Evolutionary conservation across 2,797 vertebrate species (phyloP).

Genomic region (Pipistrellus kuhlii): DNA sequence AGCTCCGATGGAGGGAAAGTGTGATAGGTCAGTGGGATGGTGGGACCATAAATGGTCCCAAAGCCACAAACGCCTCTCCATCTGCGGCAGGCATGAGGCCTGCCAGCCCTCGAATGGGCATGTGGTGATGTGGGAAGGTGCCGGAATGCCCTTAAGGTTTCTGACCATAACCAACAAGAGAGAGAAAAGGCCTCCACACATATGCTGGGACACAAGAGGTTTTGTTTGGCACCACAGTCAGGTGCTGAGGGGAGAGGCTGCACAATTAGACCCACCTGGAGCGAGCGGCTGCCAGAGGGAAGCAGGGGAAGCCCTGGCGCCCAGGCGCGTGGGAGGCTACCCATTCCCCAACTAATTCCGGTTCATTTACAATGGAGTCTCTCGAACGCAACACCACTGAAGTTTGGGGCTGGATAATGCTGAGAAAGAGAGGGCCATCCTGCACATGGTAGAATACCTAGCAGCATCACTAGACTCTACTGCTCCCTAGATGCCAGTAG

Average conservation of each 20-base stretch:
- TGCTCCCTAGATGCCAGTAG: not conserved
- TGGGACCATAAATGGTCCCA: not conserved
- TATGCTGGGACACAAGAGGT: not conserved
- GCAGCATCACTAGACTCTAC: not conserved
- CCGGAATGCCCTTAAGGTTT: slow-evolving; percentile 5
- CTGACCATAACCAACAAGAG: slow-evolving; percentile 3
- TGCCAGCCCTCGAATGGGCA: not conserved
- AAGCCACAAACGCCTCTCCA: not conserved
- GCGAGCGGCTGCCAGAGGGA: not conserved
- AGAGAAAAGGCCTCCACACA: not conserved
- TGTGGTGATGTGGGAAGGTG: slow-evolving; percentile 24
- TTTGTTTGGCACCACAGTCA: not conserved
- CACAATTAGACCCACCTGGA: not conserved
- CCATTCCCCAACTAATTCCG: not conserved
- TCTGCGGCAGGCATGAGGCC: not conserved
- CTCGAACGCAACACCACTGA: not conserved
- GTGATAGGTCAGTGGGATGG: not conserved
- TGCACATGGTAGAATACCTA: not conserved
- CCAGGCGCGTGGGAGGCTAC: not conserved
- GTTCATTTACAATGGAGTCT: not conserved
- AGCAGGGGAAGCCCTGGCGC: not conserved
- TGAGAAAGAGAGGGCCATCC: accelerated
- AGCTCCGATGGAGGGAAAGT: not conserved
- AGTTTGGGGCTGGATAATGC: not conserved
- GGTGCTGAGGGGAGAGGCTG: not conserved